A percentile compares a stretch with the other conserved stretches of the same genome.
phyloP scores from a whole-genome alignment of 2,888 invertebrate genomes.

The Caenorhabditis imperialis region DNA sequence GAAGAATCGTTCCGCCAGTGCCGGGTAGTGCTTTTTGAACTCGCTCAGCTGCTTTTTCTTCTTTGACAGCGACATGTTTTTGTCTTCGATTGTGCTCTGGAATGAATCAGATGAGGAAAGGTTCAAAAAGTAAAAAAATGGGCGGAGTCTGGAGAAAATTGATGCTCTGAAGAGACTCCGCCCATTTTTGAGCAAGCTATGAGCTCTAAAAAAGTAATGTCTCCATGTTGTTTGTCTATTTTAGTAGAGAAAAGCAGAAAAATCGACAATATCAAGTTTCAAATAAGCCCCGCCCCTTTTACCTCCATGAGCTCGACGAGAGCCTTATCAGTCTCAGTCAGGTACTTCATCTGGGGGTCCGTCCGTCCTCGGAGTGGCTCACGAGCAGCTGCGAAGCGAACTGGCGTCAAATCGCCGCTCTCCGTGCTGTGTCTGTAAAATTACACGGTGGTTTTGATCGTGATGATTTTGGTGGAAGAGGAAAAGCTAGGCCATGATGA shows the following conservation, averaged over 20 bases:
- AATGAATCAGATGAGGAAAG: no score
- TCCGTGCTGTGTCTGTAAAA: constrained; percentile 19
- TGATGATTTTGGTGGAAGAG: no score
- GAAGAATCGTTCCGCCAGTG: constrained; percentile 32
- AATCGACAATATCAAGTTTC: background rate
- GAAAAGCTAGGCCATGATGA: no score
- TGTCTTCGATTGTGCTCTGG: constrained; percentile 36
- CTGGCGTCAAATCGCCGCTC: constrained; percentile 31
- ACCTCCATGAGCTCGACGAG: constrained; percentile 49
- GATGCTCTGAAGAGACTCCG: no score
- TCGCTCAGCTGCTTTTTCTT: constrained; percentile 40
- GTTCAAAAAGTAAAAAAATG: no score
- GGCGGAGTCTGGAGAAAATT: no score
- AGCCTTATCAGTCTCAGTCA: constrained; percentile 29
- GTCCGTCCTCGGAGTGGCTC: constrained; percentile 24
- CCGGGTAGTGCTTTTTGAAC: constrained; percentile 39
- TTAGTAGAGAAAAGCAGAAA: no score
- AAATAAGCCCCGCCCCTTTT: no score
- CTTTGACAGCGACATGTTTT: constrained; percentile 29
- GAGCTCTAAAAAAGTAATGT: no score
- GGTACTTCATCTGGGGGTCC: background rate
- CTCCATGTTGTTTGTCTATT: no score
- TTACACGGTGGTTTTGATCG: no score
- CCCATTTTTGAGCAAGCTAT: no score
- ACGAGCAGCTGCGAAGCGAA: constrained; percentile 28